Conservation (phyloP, 2,113 vertebrate species). For the Tenebrosternarchus preto region DNA sequence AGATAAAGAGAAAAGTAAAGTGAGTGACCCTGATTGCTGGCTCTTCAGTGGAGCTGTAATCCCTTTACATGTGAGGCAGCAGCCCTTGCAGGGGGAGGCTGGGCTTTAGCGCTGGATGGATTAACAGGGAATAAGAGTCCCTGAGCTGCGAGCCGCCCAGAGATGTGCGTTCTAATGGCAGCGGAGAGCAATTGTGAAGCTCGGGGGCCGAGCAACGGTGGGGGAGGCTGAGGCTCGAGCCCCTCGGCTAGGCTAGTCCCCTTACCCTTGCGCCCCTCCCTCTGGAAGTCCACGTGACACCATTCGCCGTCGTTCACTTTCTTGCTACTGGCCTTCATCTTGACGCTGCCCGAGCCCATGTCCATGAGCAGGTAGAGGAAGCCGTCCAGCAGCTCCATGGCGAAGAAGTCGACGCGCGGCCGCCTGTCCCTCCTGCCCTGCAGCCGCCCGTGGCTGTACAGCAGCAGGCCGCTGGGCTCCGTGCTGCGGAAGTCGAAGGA, state of each 20-base stretch:
- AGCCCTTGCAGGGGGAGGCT: not conserved
- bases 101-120: constrained; percentile 8
- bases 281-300: constrained; percentile 93
- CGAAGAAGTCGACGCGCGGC: constrained; percentile 85
- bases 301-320: constrained; percentile 90
- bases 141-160: not conserved
- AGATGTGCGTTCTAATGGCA: not conserved
- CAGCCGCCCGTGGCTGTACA: constrained; percentile 84
- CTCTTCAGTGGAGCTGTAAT: constrained; percentile 6
- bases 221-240: not conserved
- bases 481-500: constrained; percentile 93
- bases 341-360: constrained; percentile 91
- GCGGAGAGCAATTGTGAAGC: not conserved
- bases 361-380: constrained; percentile 89
- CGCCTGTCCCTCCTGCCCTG: constrained; percentile 63
- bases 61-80: constrained; percentile 12
- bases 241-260: no score
- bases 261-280: constrained; percentile 88
- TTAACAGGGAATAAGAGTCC: constrained; percentile 11
- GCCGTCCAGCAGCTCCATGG: constrained; percentile 88
- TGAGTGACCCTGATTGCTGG: not conserved
- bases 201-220: not conserved
- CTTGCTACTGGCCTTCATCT: constrained; percentile 82
- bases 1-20: constrained; percentile 12
- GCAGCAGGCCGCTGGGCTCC: constrained; percentile 84